Conservation (phyloP, 2,113 vertebrate genomes). For the Corythornis madagascariensis region DNA sequence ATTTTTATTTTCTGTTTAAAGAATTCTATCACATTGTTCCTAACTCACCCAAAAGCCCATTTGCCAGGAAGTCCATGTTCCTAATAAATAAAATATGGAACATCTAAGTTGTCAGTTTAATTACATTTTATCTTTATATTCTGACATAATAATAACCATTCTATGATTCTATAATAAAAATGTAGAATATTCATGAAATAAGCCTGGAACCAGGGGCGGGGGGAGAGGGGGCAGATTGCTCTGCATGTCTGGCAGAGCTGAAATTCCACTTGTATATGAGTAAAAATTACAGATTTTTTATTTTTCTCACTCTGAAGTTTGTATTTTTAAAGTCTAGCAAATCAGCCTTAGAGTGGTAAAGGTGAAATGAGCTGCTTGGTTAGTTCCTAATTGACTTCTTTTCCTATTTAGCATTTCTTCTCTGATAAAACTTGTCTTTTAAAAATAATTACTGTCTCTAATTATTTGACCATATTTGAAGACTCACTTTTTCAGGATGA, state of each 20-base stretch:
- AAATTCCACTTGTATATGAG: not conserved
- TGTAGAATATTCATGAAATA: not conserved
- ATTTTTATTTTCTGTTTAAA: not conserved
- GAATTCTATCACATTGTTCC: not conserved
- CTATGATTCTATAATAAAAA: no score
- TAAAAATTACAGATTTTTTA: not conserved
- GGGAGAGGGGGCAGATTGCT: rapidly evolving
- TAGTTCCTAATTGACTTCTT: not conserved
- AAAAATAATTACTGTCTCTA: not conserved
- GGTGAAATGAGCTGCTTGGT: not conserved
- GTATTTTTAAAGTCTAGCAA: not conserved
- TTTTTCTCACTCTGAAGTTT: not conserved
- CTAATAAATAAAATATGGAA: not conserved
- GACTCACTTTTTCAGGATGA: not conserved
- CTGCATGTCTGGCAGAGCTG: not conserved
- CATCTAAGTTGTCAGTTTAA: not conserved
- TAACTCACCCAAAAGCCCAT: not conserved
- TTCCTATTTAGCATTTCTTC: not conserved
- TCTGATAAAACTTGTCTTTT: not conserved
- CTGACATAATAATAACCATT: no score
- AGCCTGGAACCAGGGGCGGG: not conserved
- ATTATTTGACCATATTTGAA: not conserved
- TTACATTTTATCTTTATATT: not conserved
- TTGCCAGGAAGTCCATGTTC: not conserved
- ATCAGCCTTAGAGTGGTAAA: not conserved